These are phyloP conservation scores for Poeciliopsis retropinna DNA, from an alignment of 2,113 vertebrate species.

Conservation along the genomic window DNA sequence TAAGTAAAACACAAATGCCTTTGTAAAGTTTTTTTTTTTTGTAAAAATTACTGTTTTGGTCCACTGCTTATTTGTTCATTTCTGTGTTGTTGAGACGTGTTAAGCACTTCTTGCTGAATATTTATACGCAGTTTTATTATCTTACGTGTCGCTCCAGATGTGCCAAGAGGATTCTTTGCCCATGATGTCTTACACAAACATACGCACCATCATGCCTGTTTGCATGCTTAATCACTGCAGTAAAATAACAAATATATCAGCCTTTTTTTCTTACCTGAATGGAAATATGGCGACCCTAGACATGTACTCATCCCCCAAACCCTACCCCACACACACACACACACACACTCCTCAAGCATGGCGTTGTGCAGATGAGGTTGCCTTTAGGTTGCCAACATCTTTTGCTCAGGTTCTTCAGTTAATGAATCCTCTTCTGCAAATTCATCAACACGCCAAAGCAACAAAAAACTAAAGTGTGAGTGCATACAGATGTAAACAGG, in stretches of 20 bases:
- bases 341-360: conserved; percentile 37
- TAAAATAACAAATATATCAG: conserved; percentile 49
- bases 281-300: conserved; percentile 37
- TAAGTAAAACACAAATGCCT: conserved; percentile 49
- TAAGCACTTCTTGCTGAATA: conserved; percentile 33
- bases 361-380: conserved; percentile 49
- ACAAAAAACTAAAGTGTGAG: background rate
- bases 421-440: conserved; percentile 22
- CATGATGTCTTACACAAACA: conserved; percentile 65
- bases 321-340: conserved; percentile 5
- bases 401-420: conserved; percentile 68
- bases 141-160: conserved; percentile 52
- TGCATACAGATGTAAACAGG: background rate
- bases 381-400: conserved; percentile 64
- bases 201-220: conserved; percentile 20
- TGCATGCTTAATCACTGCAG: conserved; percentile 65
- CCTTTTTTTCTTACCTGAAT: conserved; percentile 29
- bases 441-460: conserved; percentile 51
- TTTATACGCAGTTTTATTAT: conserved; percentile 54
- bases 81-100: conserved; percentile 13
- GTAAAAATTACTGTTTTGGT: conserved; percentile 1
- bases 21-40: conserved; percentile 22
- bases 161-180: conserved; percentile 67
- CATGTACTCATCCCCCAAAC: conserved; percentile 14
- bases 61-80: conserved; percentile 15